Base-by-base conservation (phyloP, 1,140 invertebrate genomes). In the Triops cancriformis region DNA sequence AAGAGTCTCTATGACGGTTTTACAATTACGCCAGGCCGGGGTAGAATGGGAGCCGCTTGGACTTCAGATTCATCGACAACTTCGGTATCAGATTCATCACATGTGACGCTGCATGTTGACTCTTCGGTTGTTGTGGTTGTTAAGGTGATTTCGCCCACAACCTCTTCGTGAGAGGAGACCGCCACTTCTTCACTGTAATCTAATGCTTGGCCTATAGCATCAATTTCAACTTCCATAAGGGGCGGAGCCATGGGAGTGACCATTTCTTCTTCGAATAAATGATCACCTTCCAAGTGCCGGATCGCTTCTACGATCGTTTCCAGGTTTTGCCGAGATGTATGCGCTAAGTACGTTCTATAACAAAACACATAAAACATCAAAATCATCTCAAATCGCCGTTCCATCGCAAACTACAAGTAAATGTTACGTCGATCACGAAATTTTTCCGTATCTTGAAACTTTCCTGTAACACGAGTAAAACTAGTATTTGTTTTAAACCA, bases 271-370 rank as follows among this genome's bases (percentile, higher is more conserved):
- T 89, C 88, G 83, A 96, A 95, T 80, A 96, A 85, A 84, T 96
- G 93, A 84, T 97, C 94, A 9, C 97, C 96, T 84, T 99, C 97
- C 77, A 99, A 86, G 82, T 97, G 96, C 45, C 96, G 89, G 81
- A 98, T 98, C 28, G 97, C 97, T 83, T 99, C 96, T 10, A 98
- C 95, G 79, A 99, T 98, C 1, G 97, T 98, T 84, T 98, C 95
- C 78, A 99, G 86, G 84, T 98, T 98, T 82, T 97, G 93, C 51
- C 95, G 89, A 73, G 94, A 95, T 37, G 93, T 93, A 81, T 90
- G 93, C 26, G 92, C 89, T 74, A 91, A 84, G 81, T 92, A 93
- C 10, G 92, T 83, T 37, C 90, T 88, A 81, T 2, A 81, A 81
- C n/a, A 74, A 73, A 75, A 81, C 41, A 76, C 51, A 79, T 45